phyloP scores from a whole-genome alignment of 1,140 invertebrate genomes.

The Saccostrea cuccullata region DNA sequence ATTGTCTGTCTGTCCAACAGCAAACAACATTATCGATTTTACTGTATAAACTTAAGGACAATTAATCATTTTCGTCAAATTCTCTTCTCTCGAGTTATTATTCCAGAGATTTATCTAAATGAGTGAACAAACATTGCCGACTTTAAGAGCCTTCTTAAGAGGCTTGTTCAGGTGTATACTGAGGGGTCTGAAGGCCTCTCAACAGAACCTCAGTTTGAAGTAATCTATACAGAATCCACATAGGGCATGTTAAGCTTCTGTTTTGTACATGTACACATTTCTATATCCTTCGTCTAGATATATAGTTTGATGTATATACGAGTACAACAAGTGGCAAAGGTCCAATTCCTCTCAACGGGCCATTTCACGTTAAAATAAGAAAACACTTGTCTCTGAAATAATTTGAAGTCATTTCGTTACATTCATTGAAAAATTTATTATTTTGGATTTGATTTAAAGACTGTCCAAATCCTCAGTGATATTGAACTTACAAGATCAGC shows the following conservation, averaged over 20 bases:
- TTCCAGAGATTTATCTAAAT: constrained; percentile 20
- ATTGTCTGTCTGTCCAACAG: not conserved
- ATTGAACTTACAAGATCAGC: not conserved
- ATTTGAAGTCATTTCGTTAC: not conserved
- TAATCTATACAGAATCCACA: not conserved
- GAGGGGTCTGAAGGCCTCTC: not conserved
- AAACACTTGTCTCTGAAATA: not conserved
- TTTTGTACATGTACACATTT: not conserved
- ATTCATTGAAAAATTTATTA: not conserved
- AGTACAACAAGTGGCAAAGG: not conserved
- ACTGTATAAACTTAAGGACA: not conserved
- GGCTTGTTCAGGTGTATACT: not conserved
- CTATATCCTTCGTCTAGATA: not conserved
- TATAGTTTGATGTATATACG: too few relatives aligned
- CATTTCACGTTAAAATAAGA: not conserved
- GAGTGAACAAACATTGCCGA: constrained; percentile 1
- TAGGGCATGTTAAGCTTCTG: not conserved
- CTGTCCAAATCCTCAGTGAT: not conserved
- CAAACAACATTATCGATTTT: constrained; percentile 22
- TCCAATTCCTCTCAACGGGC: not conserved
- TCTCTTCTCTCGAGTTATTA: not conserved
- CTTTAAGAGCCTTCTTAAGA: constrained; percentile 11
- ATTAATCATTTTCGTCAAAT: constrained; percentile 22
- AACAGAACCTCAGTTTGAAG: not conserved
- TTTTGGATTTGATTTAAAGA: not conserved